These are phyloP conservation scores for Lepidocolaptes lacrymiger DNA, from an alignment of 2,797 vertebrate genomes.

Conservation along the genomic window DNA sequence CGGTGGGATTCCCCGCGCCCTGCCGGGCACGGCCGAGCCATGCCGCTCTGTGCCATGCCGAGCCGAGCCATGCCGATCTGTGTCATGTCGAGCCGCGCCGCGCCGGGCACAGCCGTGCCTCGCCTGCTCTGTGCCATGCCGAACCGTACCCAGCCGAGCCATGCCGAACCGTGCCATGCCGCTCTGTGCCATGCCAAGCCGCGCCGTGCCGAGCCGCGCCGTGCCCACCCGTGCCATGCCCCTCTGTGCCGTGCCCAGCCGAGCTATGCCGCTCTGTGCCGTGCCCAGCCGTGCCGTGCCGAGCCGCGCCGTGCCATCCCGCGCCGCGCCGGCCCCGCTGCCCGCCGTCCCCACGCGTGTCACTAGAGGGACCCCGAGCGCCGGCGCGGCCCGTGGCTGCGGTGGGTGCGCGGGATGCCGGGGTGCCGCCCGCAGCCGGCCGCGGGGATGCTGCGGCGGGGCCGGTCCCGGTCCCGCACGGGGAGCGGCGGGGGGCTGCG, in stretches of 20 bases:
- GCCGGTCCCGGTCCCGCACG: not conserved
- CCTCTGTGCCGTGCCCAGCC: too few relatives aligned
- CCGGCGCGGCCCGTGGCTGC: not conserved
- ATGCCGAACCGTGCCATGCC: not conserved
- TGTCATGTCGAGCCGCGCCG: not conserved
- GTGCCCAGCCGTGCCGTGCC: not conserved
- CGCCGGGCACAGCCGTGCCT: too few relatives aligned
- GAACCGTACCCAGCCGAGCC: not conserved
- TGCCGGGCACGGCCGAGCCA: not conserved
- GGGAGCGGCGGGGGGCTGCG: not conserved
- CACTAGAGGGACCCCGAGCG: conserved; percentile 54
- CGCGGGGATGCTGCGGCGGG: not conserved
- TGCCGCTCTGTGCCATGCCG: not conserved
- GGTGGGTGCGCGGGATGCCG: not conserved
- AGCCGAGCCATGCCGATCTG: not conserved
- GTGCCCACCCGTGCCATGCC: not conserved
- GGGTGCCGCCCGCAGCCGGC: not conserved
- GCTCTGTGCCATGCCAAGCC: not conserved
- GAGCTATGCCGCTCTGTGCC: too few relatives aligned
- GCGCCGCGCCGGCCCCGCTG: not conserved
- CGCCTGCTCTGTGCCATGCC: not conserved
- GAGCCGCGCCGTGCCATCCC: not conserved
- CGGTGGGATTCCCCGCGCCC: not conserved
- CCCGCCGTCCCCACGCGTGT: conserved; percentile 4
- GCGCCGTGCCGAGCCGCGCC: not conserved